Evolutionary conservation across 2,113 vertebrate species (phyloP), one percentile per base, ranked within the genome.

Genomic region (Tylochromis polylepis): DNA sequence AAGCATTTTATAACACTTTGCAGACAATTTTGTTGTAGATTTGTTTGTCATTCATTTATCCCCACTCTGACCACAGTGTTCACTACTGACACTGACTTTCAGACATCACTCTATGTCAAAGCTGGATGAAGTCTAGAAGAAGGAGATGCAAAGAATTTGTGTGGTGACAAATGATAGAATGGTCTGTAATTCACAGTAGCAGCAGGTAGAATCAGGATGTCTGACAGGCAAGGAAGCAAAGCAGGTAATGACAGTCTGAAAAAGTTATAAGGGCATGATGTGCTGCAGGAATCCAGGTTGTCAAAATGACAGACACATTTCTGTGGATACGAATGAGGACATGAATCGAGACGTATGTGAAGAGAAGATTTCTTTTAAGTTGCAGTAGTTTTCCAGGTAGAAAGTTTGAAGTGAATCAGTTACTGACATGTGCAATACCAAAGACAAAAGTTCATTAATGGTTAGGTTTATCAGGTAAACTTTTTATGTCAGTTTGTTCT

Each of bases 281-380:
- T 87, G 83, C 89, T 29, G 57, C 41, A 29, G 78, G 22, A 70
- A 83, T 60, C 85, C 53, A 9, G 84, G 67, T 18, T 89, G 85
- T 86, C 88, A 94, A 81, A 89, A 79, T 90, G 91, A 92, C 77
- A 85, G 87, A 85, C 62, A 65, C 2, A 67, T 34, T 83, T 90
- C 55, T 43, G 22, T 22, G 12, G 38, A 20, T 58, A 24, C 12
- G 55, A 80, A 87, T 86, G 77, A 65, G 53, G 85, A 77, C 20
- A 65, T 41, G 31, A 83, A 53, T 24, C 27, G 22, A 62, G 41
- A 15, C 49, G 8, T 79, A 6, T 22, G 80, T 22, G 58, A 60
- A 15, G 9, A 58, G 34, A 80, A 43, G 4, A 5, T 9, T 62
- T 16, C 20, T 41, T 60, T 60, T 31, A 82, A 79, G 22, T 24